Percentiles rank a stretch among this genome's conserved stretches.
phyloP scores from a whole-genome alignment of 2,888 invertebrate genomes.

The Nomada fucata region DNA sequence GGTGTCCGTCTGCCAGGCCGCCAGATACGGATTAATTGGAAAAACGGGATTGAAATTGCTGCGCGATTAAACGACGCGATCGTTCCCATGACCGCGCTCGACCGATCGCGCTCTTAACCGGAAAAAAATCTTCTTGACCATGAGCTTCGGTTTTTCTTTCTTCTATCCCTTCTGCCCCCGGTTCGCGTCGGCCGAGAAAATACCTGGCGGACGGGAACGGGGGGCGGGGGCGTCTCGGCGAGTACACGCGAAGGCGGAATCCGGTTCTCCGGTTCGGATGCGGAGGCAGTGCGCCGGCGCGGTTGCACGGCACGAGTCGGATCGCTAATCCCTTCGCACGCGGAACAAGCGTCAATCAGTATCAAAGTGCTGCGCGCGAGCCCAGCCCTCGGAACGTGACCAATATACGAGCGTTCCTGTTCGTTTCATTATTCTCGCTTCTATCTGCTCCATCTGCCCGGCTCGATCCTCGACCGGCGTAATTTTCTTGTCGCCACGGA shows the following conservation, averaged over 20 bases:
- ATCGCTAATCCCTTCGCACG: conserved; percentile 72
- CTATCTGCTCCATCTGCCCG: not conserved
- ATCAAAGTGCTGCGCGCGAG: conserved; percentile 64
- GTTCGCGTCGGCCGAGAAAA: not conserved
- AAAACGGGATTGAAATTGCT: conserved; percentile 35
- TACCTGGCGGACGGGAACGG: not conserved
- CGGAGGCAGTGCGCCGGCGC: conserved; percentile 23
- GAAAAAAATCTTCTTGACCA: not conserved
- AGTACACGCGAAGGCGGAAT: not conserved
- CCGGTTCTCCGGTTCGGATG: conserved; percentile 8
- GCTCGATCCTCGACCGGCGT: not conserved
- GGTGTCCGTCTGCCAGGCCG: not conserved
- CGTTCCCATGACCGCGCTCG: not conserved
- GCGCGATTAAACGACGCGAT: conserved; percentile 31
- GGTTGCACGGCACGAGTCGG: conserved; percentile 39
- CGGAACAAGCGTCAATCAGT: conserved; percentile 81
- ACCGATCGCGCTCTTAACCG: not conserved
- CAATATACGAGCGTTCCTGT: conserved; percentile 44
- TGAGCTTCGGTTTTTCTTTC: not conserved
- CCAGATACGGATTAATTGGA: conserved; percentile 34
- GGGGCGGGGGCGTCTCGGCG: conserved; percentile 3
- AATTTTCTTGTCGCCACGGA: not conserved
- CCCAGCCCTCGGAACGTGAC: conserved; percentile 55
- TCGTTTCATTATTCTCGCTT: conserved; percentile 24
- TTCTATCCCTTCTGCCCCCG: too few relatives aligned